Base-by-base conservation (phyloP, 2,888 invertebrate species). In the Idaea dimidiata region DNA sequence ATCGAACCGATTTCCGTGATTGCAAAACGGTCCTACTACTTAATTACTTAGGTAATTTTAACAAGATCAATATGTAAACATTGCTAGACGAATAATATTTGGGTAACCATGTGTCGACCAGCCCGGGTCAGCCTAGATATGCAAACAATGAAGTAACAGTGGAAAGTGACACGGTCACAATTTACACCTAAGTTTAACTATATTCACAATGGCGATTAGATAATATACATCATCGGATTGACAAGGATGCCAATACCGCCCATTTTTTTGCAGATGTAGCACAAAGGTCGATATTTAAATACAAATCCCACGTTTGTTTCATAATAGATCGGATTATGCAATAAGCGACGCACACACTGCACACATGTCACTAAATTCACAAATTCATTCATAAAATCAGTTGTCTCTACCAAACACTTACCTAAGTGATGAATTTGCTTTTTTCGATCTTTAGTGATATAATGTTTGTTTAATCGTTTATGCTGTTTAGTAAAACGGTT, bases 71-170 rank as follows among this genome's bases (percentile, higher is more conserved):
- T 63, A 67, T 63, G 67, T 64, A 67, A 72, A 72, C 69, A 68
- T 58, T 61, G 65, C 63, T 68, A 69, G 69, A 67, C 69, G 61
- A 66, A 62, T 68, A 72, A 66, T 75, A 72, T 75, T 76, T 78
- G 72, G 71, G 66, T 66, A 75, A 72, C 69, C 71, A 63, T 67
- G 66, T 56, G 56, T 43, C 56, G 56, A 16, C 16, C 16, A 1
- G 54, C 16, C 16, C 56, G 8, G 56, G 67, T 74, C 69, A 74
- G 75, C 76, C 79, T 72, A 80, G 76, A 76, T 74, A 75, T 78
- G 75, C 72, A 80, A 79, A 80, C 76, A 79, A 70, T 81, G 78
- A 74, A 77, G 80, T 79, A 81, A 81, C 67, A 78, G 76, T 72
- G 79, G 76, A 80, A 80, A 73, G 71, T 66, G 66, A 65, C 55